Percentiles rank a stretch among this genome's conserved stretches.
Evolutionary conservation across 2,888 invertebrate species (phyloP).

Genomic region (Cotesia congregata): DNA sequence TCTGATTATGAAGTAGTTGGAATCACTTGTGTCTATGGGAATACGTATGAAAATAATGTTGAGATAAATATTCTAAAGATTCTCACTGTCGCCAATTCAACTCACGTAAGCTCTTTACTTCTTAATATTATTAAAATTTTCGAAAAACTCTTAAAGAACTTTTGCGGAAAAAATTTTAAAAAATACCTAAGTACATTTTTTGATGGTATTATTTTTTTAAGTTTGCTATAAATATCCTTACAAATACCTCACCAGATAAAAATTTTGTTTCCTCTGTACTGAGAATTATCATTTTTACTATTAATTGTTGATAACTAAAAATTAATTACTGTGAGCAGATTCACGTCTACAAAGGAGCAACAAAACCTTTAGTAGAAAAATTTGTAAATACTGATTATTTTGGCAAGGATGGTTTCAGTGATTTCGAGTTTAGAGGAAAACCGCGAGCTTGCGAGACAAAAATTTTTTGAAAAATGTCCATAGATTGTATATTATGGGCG

Average conservation of each 20-base stretch:
- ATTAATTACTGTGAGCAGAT: slow-evolving; percentile 63
- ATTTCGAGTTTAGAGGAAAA: slow-evolving; percentile 68
- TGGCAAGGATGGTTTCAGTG: slow-evolving; percentile 73
- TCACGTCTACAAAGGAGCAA: slow-evolving; percentile 70
- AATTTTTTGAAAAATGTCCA: slow-evolving; percentile 50
- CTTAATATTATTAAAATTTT: neutral
- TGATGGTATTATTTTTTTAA: too few species aligned
- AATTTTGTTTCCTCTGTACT: too few species aligned
- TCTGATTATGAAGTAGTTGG: slow-evolving; percentile 69
- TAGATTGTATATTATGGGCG: slow-evolving; percentile 65
- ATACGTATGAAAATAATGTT: slow-evolving; percentile 71
- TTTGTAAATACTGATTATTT: slow-evolving; percentile 56
- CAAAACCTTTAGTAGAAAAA: slow-evolving; percentile 60
- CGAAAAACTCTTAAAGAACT: neutral
- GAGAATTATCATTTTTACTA: too few species aligned
- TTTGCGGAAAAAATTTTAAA: too few species aligned
- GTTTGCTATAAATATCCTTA: too few species aligned
- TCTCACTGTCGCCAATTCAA: slow-evolving; percentile 65
- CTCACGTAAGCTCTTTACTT: slow-evolving; percentile 57
- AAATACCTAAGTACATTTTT: too few species aligned
- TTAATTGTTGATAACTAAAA: neutral
- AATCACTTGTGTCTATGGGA: slow-evolving; percentile 74
- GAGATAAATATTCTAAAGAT: slow-evolving; percentile 72
- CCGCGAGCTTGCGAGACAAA: slow-evolving; percentile 23
- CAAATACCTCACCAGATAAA: too few species aligned